These are phyloP conservation scores for Rotaria magnacalcarata DNA, from an alignment of 2,888 invertebrate genomes.

Conservation along the genomic window DNA sequence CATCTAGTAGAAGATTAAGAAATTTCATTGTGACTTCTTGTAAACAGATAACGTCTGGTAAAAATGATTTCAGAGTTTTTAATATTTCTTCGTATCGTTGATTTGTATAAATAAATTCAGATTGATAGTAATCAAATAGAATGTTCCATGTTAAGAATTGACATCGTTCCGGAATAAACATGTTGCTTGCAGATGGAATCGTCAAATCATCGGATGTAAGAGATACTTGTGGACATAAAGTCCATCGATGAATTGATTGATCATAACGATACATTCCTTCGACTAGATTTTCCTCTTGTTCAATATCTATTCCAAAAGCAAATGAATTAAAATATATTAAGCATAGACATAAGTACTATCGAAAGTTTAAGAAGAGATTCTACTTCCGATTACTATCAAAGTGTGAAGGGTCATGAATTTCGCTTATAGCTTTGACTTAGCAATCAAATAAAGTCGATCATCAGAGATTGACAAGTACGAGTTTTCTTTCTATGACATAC, in stretches of 20 bases:
- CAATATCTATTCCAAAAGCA: not conserved
- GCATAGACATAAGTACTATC: too few relatives aligned
- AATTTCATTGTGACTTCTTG: slow-evolving; percentile 1
- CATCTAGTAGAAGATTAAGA: not conserved
- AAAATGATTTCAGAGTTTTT: not conserved
- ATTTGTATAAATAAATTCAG: not conserved
- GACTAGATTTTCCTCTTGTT: not conserved
- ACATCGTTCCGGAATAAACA: not conserved
- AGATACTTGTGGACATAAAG: not conserved
- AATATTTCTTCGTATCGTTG: not conserved
- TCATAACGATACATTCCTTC: slow-evolving; percentile 5
- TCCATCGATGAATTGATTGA: not conserved
- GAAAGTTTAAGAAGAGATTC: too few relatives aligned
- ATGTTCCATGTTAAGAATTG: slow-evolving; percentile 33
- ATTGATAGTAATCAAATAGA: not conserved
- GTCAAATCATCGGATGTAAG: not conserved
- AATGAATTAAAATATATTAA: too few relatives aligned
- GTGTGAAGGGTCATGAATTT: too few relatives aligned
- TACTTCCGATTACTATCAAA: too few relatives aligned
- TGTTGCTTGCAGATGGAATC: not conserved
- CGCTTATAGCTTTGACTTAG: too few relatives aligned
- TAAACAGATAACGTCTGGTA: slow-evolving; percentile 1
- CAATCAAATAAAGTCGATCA: too few relatives aligned
- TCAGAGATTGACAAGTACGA: too few relatives aligned
- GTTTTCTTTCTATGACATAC: not conserved